Evolutionary conservation across 2,888 invertebrate species (phyloP).

Genomic region (Conomelus anceps): DNA sequence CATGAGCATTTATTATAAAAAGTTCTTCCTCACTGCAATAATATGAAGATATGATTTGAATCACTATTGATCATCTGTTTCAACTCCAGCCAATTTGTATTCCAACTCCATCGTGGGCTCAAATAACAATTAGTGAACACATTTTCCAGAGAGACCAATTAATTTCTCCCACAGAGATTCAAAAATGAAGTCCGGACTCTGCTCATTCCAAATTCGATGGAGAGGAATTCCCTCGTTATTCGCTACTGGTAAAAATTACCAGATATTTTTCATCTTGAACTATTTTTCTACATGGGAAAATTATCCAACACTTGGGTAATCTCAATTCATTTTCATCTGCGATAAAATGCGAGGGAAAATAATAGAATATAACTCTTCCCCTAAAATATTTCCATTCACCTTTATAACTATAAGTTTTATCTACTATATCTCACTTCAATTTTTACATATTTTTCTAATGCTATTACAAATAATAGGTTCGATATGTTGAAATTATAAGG

Average conservation of each 20-base stretch:
- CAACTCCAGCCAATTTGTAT: background rate
- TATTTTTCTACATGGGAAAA: no score
- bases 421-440: background rate
- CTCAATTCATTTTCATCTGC: no score
- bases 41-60: background rate
- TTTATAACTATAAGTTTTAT: background rate
- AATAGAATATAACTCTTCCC: no score
- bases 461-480: no score
- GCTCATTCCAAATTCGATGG: background rate
- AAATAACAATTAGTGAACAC: background rate
- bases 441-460: background rate
- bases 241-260: no score
- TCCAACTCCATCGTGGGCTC: background rate
- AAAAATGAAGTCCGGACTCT: background rate
- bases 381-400: background rate
- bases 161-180: background rate
- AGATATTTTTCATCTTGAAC: no score
- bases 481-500: background rate
- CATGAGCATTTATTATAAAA: background rate
- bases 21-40: background rate
- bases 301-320: no score
- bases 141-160: background rate
- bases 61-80: background rate
- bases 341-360: no score
- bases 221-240: background rate